Evolutionary conservation across 2,113 vertebrate genomes (phyloP), one percentile per base, ranked within the genome.

Genomic region (Glaucidium brasilianum): DNA sequence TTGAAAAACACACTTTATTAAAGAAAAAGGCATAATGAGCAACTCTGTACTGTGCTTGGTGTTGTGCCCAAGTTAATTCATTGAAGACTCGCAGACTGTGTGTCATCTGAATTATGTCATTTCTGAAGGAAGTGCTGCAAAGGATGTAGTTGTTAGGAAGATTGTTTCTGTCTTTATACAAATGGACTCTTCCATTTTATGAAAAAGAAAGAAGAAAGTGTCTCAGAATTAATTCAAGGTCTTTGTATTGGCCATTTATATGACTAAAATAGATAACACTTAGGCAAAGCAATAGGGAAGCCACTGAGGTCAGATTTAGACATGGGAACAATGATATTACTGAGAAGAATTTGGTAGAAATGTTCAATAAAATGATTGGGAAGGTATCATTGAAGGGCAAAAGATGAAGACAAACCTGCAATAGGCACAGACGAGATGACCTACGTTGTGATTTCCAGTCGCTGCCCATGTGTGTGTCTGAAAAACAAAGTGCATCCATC

Each of bases 221-320:
- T 0, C 0, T 88, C 67, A 63, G 75, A 83, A 74, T 84, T 77
- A 84, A 92, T 83, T 88, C 13, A 41, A 76, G 14, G 26, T 75
- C 78, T 85, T 77, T 41, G 39, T 85, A 27, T 47, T 83, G 72
- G 34, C 52, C 72, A 39, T 93, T 92, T 85, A 10, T 86, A 32
- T 80, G n/a, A 90, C 75, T 52, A 20, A 90, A 95, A 93, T 90
- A 92, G 92, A n/a, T 88, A 35, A 66, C 26, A 52, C 18, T 92
- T 52, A 79, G 72, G 34, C 67, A 78, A 37, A 90, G 47, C 37
- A 92, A 55, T 21, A n/a, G 83, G 5, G 39, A 69, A 76, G 75
- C 86, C 93, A 8, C 68, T 71, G 85, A 88, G 88, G 76, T 90
- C 55, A 39, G 72, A 86, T 92, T 94, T 81, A 93, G 95, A 59